Conservation (phyloP, 1,140 invertebrate genomes). For the Galleria mellonella region DNA sequence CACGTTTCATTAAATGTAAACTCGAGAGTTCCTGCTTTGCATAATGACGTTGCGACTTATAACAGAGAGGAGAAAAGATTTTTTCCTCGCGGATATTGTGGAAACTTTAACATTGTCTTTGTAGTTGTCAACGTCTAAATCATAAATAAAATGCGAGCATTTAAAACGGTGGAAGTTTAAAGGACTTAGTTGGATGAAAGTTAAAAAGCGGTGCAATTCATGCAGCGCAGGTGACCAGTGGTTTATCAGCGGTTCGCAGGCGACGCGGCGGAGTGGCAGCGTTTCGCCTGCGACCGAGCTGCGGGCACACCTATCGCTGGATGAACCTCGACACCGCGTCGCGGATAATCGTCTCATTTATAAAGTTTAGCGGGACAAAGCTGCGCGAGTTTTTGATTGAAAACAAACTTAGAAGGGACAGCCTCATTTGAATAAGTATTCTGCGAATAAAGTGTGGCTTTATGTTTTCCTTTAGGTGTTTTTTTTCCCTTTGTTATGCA, state of each 20-base stretch:
- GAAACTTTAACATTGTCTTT: conserved; percentile 29
- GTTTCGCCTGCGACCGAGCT: conserved; percentile 9
- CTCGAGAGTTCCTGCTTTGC: conserved; percentile 11
- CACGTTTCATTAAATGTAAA: conserved; percentile 11
- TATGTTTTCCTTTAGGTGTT: conserved; percentile 73
- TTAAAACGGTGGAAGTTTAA: conserved; percentile 61
- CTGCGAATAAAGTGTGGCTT: conserved; percentile 73
- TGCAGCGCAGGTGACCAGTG: conserved; percentile 67
- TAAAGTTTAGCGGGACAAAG: conserved; percentile 71
- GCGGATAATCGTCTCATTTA: conserved; percentile 72
- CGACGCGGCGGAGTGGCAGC: conserved; percentile 8
- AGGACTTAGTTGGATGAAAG: conserved; percentile 56
- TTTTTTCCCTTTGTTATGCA: conserved; percentile 72
- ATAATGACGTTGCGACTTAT: conserved; percentile 28
- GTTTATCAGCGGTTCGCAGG: conserved; percentile 50
- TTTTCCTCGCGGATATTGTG: conserved; percentile 22
- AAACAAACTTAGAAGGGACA: conserved; percentile 74
- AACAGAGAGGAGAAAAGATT: conserved; percentile 15
- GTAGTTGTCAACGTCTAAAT: conserved; percentile 45
- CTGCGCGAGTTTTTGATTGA: conserved; percentile 71
- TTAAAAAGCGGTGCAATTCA: conserved; percentile 70
- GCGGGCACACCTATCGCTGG: conserved; percentile 43
- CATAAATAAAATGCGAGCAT: conserved; percentile 57
- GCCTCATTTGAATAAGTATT: conserved; percentile 74
- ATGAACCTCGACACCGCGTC: conserved; percentile 26